Evolutionary conservation across 2,888 invertebrate genomes (phyloP), one percentile per base, ranked within the genome.

Genomic region (Dascillus cervinus): DNA sequence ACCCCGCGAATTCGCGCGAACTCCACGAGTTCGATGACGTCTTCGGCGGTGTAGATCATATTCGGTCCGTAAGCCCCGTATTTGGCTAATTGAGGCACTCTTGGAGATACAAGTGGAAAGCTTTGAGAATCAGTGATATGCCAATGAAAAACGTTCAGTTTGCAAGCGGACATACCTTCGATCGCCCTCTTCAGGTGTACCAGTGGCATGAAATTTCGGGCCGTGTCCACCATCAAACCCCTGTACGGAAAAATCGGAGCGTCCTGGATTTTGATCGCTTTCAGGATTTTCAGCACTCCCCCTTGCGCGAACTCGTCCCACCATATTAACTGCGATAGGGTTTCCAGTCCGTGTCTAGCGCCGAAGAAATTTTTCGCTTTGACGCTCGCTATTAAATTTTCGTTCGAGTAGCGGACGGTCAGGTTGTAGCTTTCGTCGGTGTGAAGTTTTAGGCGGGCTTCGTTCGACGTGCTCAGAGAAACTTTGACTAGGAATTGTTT

Each of bases 121-220:
- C 91, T 89, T 60, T 94, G 91, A 8, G 91, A 88, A 61, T 95
- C 95, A 3, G 82, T 82, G 14, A 86, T 71, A 54, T 89, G 87
- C 94, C 94, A 94, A 56, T 95, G 94, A 55, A 95, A 84, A 2
- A 88, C 86, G 65, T 95, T 95, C 43, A 94, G 62, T 64, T 95
- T 95, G 50, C 81, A 79, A 24, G 86, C 79, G 0, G 85, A 79
- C 94, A 95, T 92, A 2, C 84, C 91, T 36, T 87, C 81, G 52
- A 95, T 67, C 5, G 86, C 81, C 6, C 80, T 72, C 49, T 82
- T 75, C 20, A 87, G 70, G 28, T 79, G 73, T 5, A 70, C 72
- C 2, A 87, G 69, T 1, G 85, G 78, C 55, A 95, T 81, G 62
- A 78, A 96, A 62, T 95, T 92, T 11, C 96, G 70, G 0, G 92